phyloP scores from a whole-genome alignment of 1,140 invertebrate species.

The Phortica variegata region DNA sequence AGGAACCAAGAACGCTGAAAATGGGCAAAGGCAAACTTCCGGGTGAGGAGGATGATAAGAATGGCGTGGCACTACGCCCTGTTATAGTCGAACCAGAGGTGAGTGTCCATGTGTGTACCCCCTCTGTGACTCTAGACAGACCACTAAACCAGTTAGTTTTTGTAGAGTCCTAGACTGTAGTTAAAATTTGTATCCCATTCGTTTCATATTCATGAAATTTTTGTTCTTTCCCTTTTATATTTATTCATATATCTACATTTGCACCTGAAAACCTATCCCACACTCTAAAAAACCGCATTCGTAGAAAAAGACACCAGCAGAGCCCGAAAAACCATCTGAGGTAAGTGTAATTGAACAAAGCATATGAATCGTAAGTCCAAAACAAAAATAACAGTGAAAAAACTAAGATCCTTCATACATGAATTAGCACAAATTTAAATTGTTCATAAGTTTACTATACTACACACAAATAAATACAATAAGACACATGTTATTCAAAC shows the following conservation, averaged over 20 bases:
- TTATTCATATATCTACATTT: not conserved
- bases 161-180: not conserved
- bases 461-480: conserved; percentile 17
- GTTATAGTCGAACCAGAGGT: conserved; percentile 54
- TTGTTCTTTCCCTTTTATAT: not conserved
- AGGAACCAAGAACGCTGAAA: conserved; percentile 34
- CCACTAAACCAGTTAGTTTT: not conserved
- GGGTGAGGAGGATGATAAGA: conserved; percentile 31
- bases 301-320: conserved; percentile 15
- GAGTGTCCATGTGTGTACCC: conserved; percentile 6
- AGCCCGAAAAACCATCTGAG: conserved; percentile 7
- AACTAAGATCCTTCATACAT: not conserved
- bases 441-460: not conserved
- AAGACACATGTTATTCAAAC: too few relatives aligned
- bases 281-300: conserved; percentile 3
- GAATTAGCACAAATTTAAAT: conserved; percentile 4
- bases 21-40: conserved; percentile 50
- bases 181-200: not conserved
- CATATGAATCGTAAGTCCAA: not conserved
- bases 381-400: not conserved
- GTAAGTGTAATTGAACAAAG: conserved; percentile 15
- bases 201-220: not conserved
- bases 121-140: not conserved
- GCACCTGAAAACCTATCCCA: not conserved
- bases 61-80: conserved; percentile 38